Percentiles rank a stretch among this genome's conserved stretches.
These are phyloP conservation scores for Esox niger DNA, from an alignment of 2,113 vertebrate species.

Conservation along the genomic window DNA sequence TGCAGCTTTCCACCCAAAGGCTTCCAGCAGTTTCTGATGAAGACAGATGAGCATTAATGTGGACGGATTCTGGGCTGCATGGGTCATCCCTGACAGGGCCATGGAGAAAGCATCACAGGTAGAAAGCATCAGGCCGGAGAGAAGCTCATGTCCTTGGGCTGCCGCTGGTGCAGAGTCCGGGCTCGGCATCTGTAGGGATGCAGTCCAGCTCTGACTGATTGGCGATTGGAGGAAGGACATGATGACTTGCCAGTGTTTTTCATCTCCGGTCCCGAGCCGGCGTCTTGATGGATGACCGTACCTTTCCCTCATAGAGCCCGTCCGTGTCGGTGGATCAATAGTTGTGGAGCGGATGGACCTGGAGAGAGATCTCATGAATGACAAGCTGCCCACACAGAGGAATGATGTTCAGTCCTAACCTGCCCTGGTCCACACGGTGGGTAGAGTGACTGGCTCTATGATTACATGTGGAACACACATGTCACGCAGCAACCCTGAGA, in stretches of 20 bases:
- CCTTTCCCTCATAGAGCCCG: constrained; percentile 16
- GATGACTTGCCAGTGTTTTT: constrained; percentile 35
- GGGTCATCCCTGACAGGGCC: constrained; percentile 30
- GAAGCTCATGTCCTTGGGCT: constrained; percentile 44
- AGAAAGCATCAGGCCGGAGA: constrained; percentile 1
- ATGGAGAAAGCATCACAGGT: constrained; percentile 3
- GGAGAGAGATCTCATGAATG: constrained; percentile 21
- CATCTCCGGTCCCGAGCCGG: constrained; percentile 30
- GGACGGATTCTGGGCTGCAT: constrained; percentile 26
- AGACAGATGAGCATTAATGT: constrained; percentile 53
- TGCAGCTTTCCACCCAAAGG: constrained; percentile 30
- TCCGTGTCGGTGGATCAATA: constrained; percentile 47
- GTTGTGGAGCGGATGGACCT: constrained; percentile 14
- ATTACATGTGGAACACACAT: constrained; percentile 36
- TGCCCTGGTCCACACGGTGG: constrained; percentile 9
- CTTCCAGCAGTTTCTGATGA: constrained; percentile 28
- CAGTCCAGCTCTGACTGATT: constrained; percentile 23
- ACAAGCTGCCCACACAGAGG: constrained; percentile 29
- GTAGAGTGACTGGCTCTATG: constrained; percentile 23
- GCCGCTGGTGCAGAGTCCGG: constrained; percentile 4
- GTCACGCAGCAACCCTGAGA: constrained; percentile 21
- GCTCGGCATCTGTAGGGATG: constrained; percentile 9
- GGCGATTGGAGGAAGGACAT: constrained; percentile 10
- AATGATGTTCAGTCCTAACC: constrained; percentile 23
- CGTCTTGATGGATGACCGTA: constrained; percentile 43